Evolutionary conservation across 2,888 invertebrate genomes (phyloP).

Genomic region (Sabellastarte sp.): DNA sequence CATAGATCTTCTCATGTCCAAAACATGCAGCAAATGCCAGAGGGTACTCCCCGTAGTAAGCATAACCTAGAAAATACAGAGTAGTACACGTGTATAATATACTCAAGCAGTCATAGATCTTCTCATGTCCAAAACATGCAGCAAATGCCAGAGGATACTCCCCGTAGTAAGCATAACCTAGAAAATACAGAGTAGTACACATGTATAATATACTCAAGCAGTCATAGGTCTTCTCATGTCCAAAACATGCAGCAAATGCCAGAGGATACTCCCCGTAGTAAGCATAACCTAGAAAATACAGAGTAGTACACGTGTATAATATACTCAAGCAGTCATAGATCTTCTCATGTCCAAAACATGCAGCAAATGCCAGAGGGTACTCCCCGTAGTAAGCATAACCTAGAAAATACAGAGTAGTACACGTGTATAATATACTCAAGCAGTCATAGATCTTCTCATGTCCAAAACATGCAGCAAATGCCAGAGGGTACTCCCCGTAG

Average conservation of each 20-base stretch:
- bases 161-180: slow-evolving; percentile 90
- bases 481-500: slow-evolving; percentile 92
- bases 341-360: slow-evolving; percentile 93
- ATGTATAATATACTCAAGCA: too few species aligned
- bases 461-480: slow-evolving; percentile 96
- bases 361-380: slow-evolving; percentile 95
- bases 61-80: slow-evolving; percentile 73
- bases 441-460: slow-evolving; percentile 96
- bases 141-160: slow-evolving; percentile 98
- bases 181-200: too few species aligned
- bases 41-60: slow-evolving; percentile 96
- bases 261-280: slow-evolving; percentile 96
- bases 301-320: too few species aligned
- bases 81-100: too few species aligned
- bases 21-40: slow-evolving; percentile 97
- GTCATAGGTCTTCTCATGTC: slow-evolving; percentile 96
- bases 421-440: too few species aligned
- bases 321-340: slow-evolving; percentile 92
- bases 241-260: slow-evolving; percentile 96
- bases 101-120: slow-evolving; percentile 91
- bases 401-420: too few species aligned
- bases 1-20: slow-evolving; percentile 95
- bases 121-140: slow-evolving; percentile 94
- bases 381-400: slow-evolving; percentile 96
- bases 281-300: slow-evolving; percentile 74